A percentile compares a stretch with the other conserved stretches of the same genome.
phyloP scores from a whole-genome alignment of 2,113 vertebrate genomes.

The Acanthochromis polyacanthus region DNA sequence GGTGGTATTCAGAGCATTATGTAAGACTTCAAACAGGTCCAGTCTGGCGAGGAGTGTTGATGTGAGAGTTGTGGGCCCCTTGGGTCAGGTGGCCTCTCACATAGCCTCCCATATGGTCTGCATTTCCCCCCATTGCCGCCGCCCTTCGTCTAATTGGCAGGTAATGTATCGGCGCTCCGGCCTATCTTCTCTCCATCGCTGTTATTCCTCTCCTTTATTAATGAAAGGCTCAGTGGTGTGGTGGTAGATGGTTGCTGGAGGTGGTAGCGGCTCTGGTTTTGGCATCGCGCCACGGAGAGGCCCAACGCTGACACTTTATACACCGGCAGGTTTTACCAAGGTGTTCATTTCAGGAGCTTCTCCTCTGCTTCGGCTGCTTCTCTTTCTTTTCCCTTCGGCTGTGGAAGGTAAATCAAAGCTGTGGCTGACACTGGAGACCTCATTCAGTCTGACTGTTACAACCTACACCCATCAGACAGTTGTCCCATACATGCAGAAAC shows the following conservation, averaged over 20 bases:
- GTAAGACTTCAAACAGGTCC: slow-evolving; percentile 79
- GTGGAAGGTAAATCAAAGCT: slow-evolving; percentile 81
- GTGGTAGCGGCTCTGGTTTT: slow-evolving; percentile 65
- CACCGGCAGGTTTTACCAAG: slow-evolving; percentile 83
- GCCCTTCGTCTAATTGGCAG: slow-evolving; percentile 81
- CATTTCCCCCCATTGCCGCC: slow-evolving; percentile 66
- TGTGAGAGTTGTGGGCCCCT: slow-evolving; percentile 77
- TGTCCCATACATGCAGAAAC: slow-evolving; percentile 47
- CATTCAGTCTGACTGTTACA: slow-evolving; percentile 67
- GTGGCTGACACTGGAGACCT: slow-evolving; percentile 67
- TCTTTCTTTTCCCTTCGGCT: slow-evolving; percentile 56
- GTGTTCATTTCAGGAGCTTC: slow-evolving; percentile 85
- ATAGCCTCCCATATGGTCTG: slow-evolving; percentile 83
- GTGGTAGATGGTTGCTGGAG: slow-evolving; percentile 37
- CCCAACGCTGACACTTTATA: slow-evolving; percentile 84
- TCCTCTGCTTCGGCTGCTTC: slow-evolving; percentile 60
- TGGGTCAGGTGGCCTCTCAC: slow-evolving; percentile 80
- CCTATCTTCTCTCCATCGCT: slow-evolving; percentile 56
- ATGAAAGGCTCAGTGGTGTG: slow-evolving; percentile 57
- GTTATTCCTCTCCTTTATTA: slow-evolving; percentile 75
- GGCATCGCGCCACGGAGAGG: slow-evolving; percentile 77
- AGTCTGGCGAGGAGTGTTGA: slow-evolving; percentile 73
- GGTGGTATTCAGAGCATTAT: slow-evolving; percentile 73
- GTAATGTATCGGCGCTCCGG: slow-evolving; percentile 79
- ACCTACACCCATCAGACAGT: slow-evolving; percentile 53